Base-by-base conservation (phyloP, 2,113 vertebrate species). In the Upupa epops region DNA sequence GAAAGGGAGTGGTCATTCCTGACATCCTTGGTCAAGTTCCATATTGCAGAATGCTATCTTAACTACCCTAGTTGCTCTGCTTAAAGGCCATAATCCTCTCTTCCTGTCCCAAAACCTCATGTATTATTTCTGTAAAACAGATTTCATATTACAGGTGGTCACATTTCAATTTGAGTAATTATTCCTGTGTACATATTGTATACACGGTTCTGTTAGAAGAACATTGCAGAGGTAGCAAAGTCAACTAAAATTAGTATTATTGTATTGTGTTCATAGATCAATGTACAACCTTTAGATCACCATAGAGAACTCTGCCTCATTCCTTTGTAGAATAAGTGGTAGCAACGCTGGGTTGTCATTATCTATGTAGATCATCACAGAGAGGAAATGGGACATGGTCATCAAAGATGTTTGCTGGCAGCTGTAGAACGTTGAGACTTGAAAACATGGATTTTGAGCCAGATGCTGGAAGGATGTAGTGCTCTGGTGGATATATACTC, bases 71-170 rank as follows among this genome's bases (percentile, higher is more conserved):
- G 1, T 79, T 55, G 59, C 63, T 95, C 52, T 87, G 78, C 82
- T 87, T 75, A 82, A 42, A 89, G 90, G 78, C 80, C 55, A 56
- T 79, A 87, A 93, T 91, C 71, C 45, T 94, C 81, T 94, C 74
- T 95, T 94, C 81, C 89, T 84, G 74, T 82, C 93, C 74, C 73
- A 55, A 72, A 66, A 55, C 70, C 69, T 80, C 64, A 22, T 60
- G 77, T 83, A 22, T 60, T 1, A 3, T 76, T 90, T 81, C 89
- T 66, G 63, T 64, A 66, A 85, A 11, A 36, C 94, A 95, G 89
- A 93, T 86, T 95, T 91, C 85, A 60, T 0, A 10, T 76, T 88
- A 13, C 90, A 91, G 90, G 89, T 91, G 73, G 93, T 72, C 77
- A 22, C 58, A 31, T 74, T 80, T 89, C 55, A 36, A 13, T 73